phyloP scores from a whole-genome alignment of 1,140 invertebrate species.

The Pteromalus puparum region DNA sequence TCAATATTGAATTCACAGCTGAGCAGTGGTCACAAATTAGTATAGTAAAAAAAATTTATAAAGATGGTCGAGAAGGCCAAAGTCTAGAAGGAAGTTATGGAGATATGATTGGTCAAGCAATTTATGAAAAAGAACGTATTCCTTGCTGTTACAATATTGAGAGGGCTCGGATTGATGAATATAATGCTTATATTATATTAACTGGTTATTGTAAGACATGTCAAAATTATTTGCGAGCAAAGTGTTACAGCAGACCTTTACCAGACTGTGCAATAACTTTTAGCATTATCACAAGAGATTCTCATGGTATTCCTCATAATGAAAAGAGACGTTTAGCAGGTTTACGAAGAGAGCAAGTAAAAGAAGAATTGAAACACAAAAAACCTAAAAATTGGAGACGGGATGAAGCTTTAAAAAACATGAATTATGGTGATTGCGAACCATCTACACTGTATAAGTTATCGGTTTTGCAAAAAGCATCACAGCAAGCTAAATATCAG shows the following conservation, averaged over 20 bases:
- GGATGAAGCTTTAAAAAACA: not conserved
- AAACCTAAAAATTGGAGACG: constrained; percentile 8
- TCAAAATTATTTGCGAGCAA: not conserved
- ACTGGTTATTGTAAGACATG: not conserved
- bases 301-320: not conserved
- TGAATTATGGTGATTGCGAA: not conserved
- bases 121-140: too few species aligned
- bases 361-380: constrained; percentile 2
- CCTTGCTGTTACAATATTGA: too few species aligned
- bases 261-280: not conserved
- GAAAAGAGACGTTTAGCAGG: not conserved
- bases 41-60: too few species aligned
- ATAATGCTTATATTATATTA: not conserved
- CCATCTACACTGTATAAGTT: not conserved
- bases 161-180: too few species aligned
- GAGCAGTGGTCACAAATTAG: too few species aligned
- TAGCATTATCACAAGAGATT: not conserved
- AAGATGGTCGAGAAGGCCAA: too few species aligned
- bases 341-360: not conserved
- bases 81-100: too few species aligned
- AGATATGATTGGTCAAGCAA: too few species aligned
- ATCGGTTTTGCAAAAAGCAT: not conserved
- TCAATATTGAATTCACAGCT: too few species aligned
- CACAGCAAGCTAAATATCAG: not conserved
- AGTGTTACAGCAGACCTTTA: not conserved